Percentiles rank a stretch among this genome's conserved stretches.
Evolutionary conservation across 2,888 invertebrate species (phyloP).

Genomic region (Heliconius hortense): DNA sequence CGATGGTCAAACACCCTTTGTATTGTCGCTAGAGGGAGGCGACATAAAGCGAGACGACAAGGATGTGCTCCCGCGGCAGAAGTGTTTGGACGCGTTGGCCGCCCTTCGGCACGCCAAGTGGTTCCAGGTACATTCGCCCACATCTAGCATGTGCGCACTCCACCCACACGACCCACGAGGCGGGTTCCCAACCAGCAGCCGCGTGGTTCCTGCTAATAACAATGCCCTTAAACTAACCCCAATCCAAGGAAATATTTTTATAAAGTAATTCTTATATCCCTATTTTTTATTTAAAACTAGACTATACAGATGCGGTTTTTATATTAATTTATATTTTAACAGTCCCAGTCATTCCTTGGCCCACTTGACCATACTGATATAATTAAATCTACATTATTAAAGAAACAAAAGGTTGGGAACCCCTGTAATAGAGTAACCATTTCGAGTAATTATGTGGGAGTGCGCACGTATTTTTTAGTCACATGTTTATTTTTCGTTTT

Average conservation of each 20-base stretch:
- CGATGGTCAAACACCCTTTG: constrained; percentile 91
- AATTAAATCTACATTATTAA: neutral
- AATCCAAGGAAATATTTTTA: too few species aligned
- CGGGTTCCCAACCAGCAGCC: too few species aligned
- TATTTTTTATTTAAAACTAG: neutral
- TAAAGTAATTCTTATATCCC: neutral
- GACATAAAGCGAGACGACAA: constrained; percentile 88
- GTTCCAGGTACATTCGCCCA: constrained; percentile 95
- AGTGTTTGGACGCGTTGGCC: constrained; percentile 99
- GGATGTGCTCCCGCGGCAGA: constrained; percentile 99
- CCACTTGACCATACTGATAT: neutral
- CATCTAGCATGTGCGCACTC: constrained; percentile 73
- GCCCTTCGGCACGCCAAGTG: constrained; percentile 99
- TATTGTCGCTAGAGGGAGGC: constrained; percentile 83
- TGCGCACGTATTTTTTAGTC: constrained; percentile 78
- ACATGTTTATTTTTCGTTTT: constrained; percentile 71
- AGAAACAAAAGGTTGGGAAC: neutral
- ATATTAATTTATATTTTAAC: too few species aligned
- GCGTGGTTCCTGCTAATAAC: too few species aligned
- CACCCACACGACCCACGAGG: constrained; percentile 42
- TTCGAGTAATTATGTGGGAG: constrained; percentile 52
- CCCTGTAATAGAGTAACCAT: constrained; percentile 12
- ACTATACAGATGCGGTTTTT: neutral
- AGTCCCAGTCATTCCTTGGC: neutral
- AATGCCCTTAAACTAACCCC: too few species aligned